A percentile compares a stretch with the other conserved stretches of the same genome.
These are phyloP conservation scores for Condylostylus longicornis DNA, from an alignment of 1,140 invertebrate species.

Conservation along the genomic window DNA sequence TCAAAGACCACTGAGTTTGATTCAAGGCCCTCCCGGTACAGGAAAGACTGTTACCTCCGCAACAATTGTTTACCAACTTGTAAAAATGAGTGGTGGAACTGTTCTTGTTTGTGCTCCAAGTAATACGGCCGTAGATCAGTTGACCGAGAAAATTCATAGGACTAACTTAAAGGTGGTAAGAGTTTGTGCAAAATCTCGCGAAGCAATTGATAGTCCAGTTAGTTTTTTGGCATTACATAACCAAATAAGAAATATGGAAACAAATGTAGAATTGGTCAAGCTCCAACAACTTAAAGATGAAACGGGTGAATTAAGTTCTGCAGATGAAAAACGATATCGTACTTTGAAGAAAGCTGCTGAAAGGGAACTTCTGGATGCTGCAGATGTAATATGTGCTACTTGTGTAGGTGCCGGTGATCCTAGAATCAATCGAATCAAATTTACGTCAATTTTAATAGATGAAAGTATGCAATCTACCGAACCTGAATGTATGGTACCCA, in stretches of 20 bases:
- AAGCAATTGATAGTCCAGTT: conserved; percentile 95
- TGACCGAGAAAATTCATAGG: conserved; percentile 96
- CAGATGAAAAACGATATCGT: conserved; percentile 89
- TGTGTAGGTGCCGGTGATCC: conserved; percentile 98
- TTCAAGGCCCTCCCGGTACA: conserved; percentile 82
- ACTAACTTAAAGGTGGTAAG: conserved; percentile 95
- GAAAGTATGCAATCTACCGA: conserved; percentile 95
- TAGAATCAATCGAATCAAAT: conserved; percentile 76
- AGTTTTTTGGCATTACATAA: conserved; percentile 95
- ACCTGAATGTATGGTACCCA: conserved; percentile 97
- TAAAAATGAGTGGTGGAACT: conserved; percentile 83
- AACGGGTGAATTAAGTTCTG: conserved; percentile 83
- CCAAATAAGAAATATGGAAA: conserved; percentile 88
- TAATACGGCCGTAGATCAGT: conserved; percentile 97
- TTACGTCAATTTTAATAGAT: conserved; percentile 95
- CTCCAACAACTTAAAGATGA: conserved; percentile 95
- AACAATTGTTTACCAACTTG: conserved; percentile 96
- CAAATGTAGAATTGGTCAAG: conserved; percentile 82
- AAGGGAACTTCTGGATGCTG: conserved; percentile 80
- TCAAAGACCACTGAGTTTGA: conserved; percentile 89
- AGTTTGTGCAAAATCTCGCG: conserved; percentile 93
- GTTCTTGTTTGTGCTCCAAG: conserved; percentile 97
- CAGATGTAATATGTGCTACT: conserved; percentile 98
- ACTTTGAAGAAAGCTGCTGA: conserved; percentile 84
- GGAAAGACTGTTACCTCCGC: conserved; percentile 99